Percentiles rank a stretch among this genome's conserved stretches.
These are phyloP conservation scores for Lycocorax pyrrhopterus DNA, from an alignment of 2,113 vertebrate genomes.

Conservation along the genomic window DNA sequence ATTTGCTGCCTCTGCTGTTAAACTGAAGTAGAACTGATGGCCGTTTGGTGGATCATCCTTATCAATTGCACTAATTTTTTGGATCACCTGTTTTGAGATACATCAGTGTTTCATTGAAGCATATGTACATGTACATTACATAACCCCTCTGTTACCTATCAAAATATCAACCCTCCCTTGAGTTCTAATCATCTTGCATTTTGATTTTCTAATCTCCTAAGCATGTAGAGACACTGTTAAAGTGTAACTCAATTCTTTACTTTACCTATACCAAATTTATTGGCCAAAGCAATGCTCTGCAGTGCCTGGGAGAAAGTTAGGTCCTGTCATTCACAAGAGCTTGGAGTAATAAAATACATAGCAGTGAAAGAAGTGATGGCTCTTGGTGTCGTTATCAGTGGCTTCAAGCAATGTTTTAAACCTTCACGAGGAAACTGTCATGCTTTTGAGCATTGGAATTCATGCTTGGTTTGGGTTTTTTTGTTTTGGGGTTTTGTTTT, in stretches of 20 bases:
- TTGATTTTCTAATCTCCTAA: not conserved
- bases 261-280: not conserved
- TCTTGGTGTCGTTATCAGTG: not conserved
- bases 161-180: not conserved
- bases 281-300: not conserved
- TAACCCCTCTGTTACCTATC: not conserved
- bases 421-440: accelerated
- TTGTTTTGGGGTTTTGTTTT: not conserved
- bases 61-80: constrained; percentile 94
- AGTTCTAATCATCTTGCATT: not conserved
- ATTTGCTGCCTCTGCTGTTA: constrained; percentile 79
- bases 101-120: not conserved
- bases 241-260: not conserved
- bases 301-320: not conserved
- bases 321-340: not conserved
- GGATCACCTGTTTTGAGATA: constrained; percentile 83
- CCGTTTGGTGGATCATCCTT: constrained; percentile 89
- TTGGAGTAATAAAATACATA: not conserved
- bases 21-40: constrained; percentile 90
- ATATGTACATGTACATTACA: not conserved
- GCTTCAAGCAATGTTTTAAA: not conserved
- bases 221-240: not conserved
- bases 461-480: not conserved
- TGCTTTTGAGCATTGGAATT: not conserved
- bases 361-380: not conserved